Conservation (phyloP, 2,113 vertebrate genomes). For the Nestor notabilis region DNA sequence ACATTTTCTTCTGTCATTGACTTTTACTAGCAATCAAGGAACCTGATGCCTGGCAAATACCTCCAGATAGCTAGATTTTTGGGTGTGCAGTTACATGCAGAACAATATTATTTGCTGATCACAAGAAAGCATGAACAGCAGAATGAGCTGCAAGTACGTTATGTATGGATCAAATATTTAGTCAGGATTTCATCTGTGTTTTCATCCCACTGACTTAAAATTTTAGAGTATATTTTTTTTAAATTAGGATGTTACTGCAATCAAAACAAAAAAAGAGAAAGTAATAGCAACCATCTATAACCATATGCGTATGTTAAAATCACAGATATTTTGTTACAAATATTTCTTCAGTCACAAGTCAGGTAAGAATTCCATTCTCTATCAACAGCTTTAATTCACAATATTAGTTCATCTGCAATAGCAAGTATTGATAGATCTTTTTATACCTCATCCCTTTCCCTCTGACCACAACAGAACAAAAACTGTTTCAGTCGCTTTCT, state of each 20-base stretch:
- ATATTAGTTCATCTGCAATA: background rate
- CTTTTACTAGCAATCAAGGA: background rate
- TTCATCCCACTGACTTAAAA: background rate
- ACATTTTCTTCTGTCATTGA: background rate
- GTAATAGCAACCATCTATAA: background rate
- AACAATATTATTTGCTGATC: background rate
- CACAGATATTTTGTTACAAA: background rate
- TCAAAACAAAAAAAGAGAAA: background rate
- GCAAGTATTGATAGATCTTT: background rate
- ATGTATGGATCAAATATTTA: rapidly evolving
- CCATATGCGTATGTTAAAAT: rapidly evolving
- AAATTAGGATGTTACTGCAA: background rate
- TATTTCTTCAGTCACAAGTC: background rate
- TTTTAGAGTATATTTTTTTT: background rate
- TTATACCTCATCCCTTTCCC: background rate
- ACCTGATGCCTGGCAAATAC: background rate
- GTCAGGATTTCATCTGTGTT: background rate
- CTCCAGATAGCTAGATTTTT: too few species aligned
- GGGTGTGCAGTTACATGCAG: rapidly evolving
- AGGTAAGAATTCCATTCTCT: background rate
- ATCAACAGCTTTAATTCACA: background rate
- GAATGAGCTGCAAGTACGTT: background rate
- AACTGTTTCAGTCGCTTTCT: rapidly evolving
- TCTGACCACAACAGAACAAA: background rate
- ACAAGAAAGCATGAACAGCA: background rate